A percentile compares a stretch with the other conserved stretches of the same genome.
Evolutionary conservation across 2,797 vertebrate species (phyloP).

Genomic region (Karalla daura): DNA sequence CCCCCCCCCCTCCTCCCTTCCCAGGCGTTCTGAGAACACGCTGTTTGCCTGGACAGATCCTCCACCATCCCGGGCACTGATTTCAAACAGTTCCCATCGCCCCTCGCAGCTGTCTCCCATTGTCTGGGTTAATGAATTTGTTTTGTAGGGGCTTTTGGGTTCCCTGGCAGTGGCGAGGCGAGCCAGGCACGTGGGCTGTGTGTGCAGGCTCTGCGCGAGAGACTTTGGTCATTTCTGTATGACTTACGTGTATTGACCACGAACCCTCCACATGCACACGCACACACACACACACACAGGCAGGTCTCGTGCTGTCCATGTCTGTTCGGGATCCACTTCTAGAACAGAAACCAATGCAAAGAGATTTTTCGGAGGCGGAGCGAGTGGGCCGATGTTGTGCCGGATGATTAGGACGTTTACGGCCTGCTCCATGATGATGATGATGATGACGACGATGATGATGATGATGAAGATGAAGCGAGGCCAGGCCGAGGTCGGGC

Average conservation of each 20-base stretch:
- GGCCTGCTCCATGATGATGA: constrained; percentile 59
- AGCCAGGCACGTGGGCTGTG: constrained; percentile 70
- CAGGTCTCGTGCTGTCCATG: constrained; percentile 22
- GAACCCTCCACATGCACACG: background rate
- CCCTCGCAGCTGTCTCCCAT: constrained; percentile 81
- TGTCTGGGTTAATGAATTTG: constrained; percentile 82
- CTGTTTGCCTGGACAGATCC: constrained; percentile 67
- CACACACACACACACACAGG: constrained; percentile 7
- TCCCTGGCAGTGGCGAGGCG: constrained; percentile 73
- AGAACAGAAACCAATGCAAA: constrained; percentile 28
- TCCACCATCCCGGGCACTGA: constrained; percentile 62
- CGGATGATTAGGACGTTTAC: constrained; percentile 63
- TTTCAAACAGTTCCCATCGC: constrained; percentile 74
- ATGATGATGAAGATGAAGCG: constrained; percentile 69
- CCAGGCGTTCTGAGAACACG: constrained; percentile 50
- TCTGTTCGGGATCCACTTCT: too few relatives aligned
- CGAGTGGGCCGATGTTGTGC: too few relatives aligned
- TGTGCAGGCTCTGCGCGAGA: constrained; percentile 54
- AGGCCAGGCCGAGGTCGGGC: constrained; percentile 50
- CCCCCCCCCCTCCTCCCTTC: constrained; percentile 1
- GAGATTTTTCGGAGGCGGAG: too few relatives aligned
- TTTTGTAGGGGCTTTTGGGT: constrained; percentile 80
- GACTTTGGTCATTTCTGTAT: constrained; percentile 56
- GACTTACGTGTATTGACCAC: constrained; percentile 2
- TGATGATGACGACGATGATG: constrained; percentile 71